Conservation (phyloP, 2,888 invertebrate genomes). For the Antheraea assamensis region DNA sequence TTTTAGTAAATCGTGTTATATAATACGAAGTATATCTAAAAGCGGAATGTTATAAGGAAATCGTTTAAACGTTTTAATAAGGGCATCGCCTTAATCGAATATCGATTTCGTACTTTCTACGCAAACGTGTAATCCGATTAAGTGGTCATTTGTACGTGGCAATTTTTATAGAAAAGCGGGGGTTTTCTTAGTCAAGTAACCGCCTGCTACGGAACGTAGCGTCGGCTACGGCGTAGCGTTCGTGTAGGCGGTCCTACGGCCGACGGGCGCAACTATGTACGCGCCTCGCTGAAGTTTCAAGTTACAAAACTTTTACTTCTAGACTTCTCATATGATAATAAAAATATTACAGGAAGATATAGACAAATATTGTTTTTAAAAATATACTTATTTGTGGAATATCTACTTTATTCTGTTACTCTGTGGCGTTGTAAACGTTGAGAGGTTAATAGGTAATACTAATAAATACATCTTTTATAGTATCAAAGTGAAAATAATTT, state of each 20-base stretch:
- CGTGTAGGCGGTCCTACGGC: not conserved
- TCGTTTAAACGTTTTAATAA: not conserved
- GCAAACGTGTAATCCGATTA: slow-evolving; percentile 24
- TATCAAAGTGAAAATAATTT: too few species aligned
- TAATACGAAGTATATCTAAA: not conserved
- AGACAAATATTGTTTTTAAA: not conserved
- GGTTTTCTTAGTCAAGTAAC: slow-evolving; percentile 19
- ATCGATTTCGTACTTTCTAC: slow-evolving; percentile 13
- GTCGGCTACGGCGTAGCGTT: not conserved
- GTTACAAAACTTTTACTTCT: not conserved
- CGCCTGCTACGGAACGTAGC: slow-evolving; percentile 20
- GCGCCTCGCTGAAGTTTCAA: not conserved
- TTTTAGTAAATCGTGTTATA: not conserved
- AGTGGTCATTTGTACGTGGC: slow-evolving; percentile 15
- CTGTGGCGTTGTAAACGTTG: not conserved
- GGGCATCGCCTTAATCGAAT: slow-evolving; percentile 16
- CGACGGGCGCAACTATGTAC: not conserved
- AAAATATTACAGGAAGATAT: not conserved
- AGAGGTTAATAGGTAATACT: not conserved
- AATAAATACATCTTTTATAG: not conserved
- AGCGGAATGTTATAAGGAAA: not conserved
- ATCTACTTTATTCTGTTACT: not conserved
- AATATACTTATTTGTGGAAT: not conserved
- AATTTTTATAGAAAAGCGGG: slow-evolving; percentile 2
- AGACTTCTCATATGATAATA: not conserved